Conservation (phyloP, 2,797 vertebrate genomes). For the Falco columbarius region DNA sequence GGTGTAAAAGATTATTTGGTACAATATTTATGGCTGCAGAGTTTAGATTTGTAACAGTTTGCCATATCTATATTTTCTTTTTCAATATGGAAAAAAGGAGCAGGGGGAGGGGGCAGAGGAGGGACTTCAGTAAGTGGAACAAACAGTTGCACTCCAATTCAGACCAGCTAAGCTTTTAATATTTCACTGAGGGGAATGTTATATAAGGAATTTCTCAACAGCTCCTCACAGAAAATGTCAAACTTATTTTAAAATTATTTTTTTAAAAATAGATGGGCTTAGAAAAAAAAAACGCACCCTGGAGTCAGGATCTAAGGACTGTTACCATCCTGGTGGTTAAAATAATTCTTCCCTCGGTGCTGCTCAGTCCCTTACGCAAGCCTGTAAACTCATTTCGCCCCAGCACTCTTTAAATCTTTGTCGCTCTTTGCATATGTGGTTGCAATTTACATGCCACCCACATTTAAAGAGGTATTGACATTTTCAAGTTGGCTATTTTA, state of each 20-base stretch:
- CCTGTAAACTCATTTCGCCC: conserved; percentile 46
- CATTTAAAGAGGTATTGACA: conserved; percentile 62
- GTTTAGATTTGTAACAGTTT: conserved; percentile 24
- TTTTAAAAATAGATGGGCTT: conserved; percentile 51
- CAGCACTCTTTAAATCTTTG: conserved; percentile 41
- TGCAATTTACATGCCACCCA: conserved; percentile 60
- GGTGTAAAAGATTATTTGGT: conserved; percentile 12
- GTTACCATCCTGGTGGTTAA: conserved; percentile 43
- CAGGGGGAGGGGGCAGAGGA: not conserved
- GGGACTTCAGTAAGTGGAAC: conserved; percentile 7
- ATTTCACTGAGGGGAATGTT: conserved; percentile 36
- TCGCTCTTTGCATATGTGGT: conserved; percentile 41
- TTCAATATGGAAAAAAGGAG: not conserved
- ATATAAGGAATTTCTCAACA: conserved; percentile 64
- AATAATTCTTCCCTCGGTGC: conserved; percentile 40
- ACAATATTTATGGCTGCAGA: conserved; percentile 23
- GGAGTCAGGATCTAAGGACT: conserved; percentile 46
- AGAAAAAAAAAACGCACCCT: not conserved
- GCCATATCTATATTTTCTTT: conserved; percentile 9
- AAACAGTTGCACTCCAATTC: conserved; percentile 20
- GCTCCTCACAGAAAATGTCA: conserved; percentile 38
- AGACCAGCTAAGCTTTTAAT: conserved; percentile 49
- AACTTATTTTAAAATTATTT: conserved; percentile 65
- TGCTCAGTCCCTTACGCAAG: conserved; percentile 58
- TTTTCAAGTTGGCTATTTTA: conserved; percentile 43